Base-by-base conservation (phyloP, 2,888 invertebrate genomes). In the Nomada lathburiana region DNA sequence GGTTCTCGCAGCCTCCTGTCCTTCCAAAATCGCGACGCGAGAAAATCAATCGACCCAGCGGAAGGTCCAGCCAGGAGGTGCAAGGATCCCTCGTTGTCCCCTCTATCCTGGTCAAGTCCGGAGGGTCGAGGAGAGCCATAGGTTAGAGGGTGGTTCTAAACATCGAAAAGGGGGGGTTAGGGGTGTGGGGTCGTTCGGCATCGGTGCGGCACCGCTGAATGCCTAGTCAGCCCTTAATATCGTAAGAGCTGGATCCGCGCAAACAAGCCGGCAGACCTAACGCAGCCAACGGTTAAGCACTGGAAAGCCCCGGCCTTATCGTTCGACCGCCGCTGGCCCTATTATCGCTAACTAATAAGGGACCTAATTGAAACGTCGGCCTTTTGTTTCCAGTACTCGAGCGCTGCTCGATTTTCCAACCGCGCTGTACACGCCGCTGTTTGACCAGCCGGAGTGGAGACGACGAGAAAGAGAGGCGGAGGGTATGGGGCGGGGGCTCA, bases 321-420 rank as follows among this genome's bases (percentile, higher is more conserved):
- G 79, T 81, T 76, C 85, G 83, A 89, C 88, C 85, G 82, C 79
- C 88, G 87, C 86, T 90, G 86, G 91, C 89, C 88, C 93, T 92
- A 93, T 93, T 94, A 93, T 92, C 92, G 91, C 91, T 90, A 92
- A 93, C 93, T 93, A 94, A 94, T 94, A 93, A 92, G 92, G 91
- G 91, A 90, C 91, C 91, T 92, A 93, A 93, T 94, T 93, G 92
- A 93, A 94, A 93, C 90, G 91, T 91, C 92, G 89, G 89, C 86
- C 90, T 91, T 91, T 92, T 91, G 88, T 88, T 88, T 89, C 82
- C 86, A 80, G 76, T 69, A 85, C 89, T 88, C 83, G 83, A 88
- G 72, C 80, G 80, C 70, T 79, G 84, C 80, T 84, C 88, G 88
- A 76, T 84, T 88, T 88, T 86, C 82, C 78, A 36, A 76, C 68